Evolutionary conservation across 2,113 vertebrate species (phyloP).

Genomic region (Chaetodon trifascialis): DNA sequence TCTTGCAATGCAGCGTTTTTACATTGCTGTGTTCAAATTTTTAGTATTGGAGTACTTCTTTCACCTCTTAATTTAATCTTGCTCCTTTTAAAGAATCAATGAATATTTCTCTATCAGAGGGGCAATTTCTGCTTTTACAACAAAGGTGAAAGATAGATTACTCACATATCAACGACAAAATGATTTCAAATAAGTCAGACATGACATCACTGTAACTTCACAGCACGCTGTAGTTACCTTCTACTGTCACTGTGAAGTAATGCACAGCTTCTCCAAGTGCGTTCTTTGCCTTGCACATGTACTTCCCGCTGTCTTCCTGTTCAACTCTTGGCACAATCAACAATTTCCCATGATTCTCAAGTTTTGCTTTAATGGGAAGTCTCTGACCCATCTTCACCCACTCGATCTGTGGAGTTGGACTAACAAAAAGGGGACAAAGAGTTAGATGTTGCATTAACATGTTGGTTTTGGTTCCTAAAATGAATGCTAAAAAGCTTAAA

Average conservation of each 20-base stretch:
- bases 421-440: slow-evolving; percentile 55
- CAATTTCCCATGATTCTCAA: slow-evolving; percentile 88
- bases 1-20: not conserved
- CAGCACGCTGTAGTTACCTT: slow-evolving; percentile 84
- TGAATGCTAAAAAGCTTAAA: not conserved
- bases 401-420: slow-evolving; percentile 92
- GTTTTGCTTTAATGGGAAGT: slow-evolving; percentile 78
- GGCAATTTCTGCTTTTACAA: not conserved
- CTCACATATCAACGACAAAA: not conserved
- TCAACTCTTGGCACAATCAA: slow-evolving; percentile 87
- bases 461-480: not conserved
- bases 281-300: slow-evolving; percentile 92
- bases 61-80: not conserved
- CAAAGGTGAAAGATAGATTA: not conserved
- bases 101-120: not conserved
- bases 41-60: not conserved
- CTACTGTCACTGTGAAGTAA: slow-evolving; percentile 88
- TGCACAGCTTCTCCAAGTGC: slow-evolving; percentile 83
- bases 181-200: not conserved
- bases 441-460: not conserved
- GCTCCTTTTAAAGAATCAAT: not conserved
- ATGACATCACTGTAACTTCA: not conserved
- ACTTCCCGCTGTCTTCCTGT: slow-evolving; percentile 87
- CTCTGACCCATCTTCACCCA: slow-evolving; percentile 87
- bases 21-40: not conserved